Evolutionary conservation across 2,888 invertebrate species (phyloP).

Genomic region (Colletes collaris): DNA sequence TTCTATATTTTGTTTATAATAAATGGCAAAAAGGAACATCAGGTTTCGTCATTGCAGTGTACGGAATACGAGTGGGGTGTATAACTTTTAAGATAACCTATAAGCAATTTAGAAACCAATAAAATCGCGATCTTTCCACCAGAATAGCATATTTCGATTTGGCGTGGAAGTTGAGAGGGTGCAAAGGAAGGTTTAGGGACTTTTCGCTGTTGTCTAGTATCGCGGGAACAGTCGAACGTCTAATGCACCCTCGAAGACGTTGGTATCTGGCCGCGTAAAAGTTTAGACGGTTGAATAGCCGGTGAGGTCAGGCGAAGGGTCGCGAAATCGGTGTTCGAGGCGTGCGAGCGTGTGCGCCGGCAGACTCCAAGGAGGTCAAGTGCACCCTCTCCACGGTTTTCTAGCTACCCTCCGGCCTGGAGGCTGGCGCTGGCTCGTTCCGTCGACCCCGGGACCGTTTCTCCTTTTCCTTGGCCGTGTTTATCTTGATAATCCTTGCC

Average conservation of each 20-base stretch:
- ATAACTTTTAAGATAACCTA: no score
- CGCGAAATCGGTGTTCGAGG: conserved; percentile 49
- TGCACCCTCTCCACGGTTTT: conserved; percentile 52
- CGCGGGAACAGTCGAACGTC: neutral
- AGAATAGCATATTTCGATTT: no score
- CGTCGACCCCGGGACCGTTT: neutral
- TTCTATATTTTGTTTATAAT: no score
- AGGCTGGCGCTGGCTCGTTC: neutral
- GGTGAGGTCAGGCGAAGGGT: conserved; percentile 49
- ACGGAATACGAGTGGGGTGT: no score
- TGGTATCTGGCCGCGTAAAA: conserved; percentile 38
- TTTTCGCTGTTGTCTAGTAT: no score
- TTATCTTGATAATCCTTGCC: conserved; percentile 60
- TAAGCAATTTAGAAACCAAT: no score
- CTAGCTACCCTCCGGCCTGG: conserved; percentile 36
- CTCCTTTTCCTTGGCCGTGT: conserved; percentile 28
- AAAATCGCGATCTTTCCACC: no score
- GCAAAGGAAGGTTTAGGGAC: no score
- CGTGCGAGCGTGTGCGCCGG: conserved; percentile 48
- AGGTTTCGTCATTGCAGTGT: no score
- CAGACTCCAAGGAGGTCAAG: conserved; percentile 65
- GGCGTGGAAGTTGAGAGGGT: no score
- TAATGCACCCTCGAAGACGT: conserved; percentile 29
- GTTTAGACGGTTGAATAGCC: conserved; percentile 51
- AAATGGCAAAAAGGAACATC: no score